These are phyloP conservation scores for Sander vitreus DNA, from an alignment of 2,113 vertebrate genomes.

Conservation along the genomic window DNA sequence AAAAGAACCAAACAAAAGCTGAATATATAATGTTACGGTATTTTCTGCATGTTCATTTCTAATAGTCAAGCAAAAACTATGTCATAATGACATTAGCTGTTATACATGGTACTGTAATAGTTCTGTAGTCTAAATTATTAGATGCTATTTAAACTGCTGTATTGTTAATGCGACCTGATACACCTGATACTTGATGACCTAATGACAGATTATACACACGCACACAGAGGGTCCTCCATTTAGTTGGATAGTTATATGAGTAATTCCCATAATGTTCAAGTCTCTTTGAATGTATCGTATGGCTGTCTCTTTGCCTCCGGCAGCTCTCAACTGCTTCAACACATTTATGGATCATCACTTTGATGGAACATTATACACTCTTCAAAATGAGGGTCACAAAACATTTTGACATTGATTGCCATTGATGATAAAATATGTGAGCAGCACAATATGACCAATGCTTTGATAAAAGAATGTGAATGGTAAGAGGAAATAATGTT, in stretches of 20 bases:
- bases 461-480: neutral
- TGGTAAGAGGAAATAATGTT: neutral
- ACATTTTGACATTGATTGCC: conserved; percentile 11
- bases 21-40: neutral
- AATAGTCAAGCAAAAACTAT: neutral
- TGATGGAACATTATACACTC: conserved; percentile 26
- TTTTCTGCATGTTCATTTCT: neutral
- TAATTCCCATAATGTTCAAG: too few species aligned
- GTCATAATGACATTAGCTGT: neutral
- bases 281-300: neutral
- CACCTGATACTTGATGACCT: neutral
- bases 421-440: conserved; percentile 10
- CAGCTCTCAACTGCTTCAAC: neutral
- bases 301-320: conserved; percentile 1
- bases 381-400: neutral
- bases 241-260: too few species aligned
- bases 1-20: neutral
- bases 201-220: too few species aligned
- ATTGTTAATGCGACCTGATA: neutral
- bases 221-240: too few species aligned
- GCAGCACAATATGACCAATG: neutral
- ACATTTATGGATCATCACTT: conserved; percentile 32
- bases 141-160: neutral
- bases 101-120: neutral
- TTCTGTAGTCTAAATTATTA: neutral